phyloP scores from a whole-genome alignment of 2,888 invertebrate genomes.

The Carabus problematicus region DNA sequence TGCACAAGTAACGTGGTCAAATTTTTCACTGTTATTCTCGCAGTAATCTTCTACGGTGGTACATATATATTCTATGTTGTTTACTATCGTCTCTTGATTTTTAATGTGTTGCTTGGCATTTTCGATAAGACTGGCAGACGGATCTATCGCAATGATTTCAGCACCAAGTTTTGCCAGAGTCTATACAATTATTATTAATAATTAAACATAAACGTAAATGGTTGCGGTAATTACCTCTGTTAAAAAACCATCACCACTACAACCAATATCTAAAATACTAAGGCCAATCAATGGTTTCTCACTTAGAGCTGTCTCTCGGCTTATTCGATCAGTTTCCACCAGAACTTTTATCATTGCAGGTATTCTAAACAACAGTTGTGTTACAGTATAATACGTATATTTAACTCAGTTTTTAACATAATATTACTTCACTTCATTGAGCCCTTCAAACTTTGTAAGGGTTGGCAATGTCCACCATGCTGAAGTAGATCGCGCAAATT shows the following conservation, averaged over 20 bases:
- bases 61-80: conserved; percentile 60
- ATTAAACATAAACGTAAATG: too few relatives aligned
- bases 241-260: conserved; percentile 68
- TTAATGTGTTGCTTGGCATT: conserved; percentile 71
- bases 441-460: too few relatives aligned
- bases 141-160: conserved; percentile 81
- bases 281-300: conserved; percentile 68
- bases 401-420: not conserved
- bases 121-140: conserved; percentile 72
- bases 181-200: conserved; percentile 55
- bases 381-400: not conserved
- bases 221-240: conserved; percentile 5
- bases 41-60: conserved; percentile 68
- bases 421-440: not conserved
- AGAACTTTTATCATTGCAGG: not conserved
- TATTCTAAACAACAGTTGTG: not conserved
- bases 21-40: conserved; percentile 60
- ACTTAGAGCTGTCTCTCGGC: not conserved
- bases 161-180: conserved; percentile 83
- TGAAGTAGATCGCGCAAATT: not conserved
- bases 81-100: conserved; percentile 56
- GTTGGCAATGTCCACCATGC: not conserved
- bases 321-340: not conserved
- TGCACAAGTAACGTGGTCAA: conserved; percentile 85
- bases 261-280: conserved; percentile 86